Percentiles rank a stretch among this genome's conserved stretches.
Conservation (phyloP, 2,113 vertebrate species). For the Psilopogon haemacephalus region DNA sequence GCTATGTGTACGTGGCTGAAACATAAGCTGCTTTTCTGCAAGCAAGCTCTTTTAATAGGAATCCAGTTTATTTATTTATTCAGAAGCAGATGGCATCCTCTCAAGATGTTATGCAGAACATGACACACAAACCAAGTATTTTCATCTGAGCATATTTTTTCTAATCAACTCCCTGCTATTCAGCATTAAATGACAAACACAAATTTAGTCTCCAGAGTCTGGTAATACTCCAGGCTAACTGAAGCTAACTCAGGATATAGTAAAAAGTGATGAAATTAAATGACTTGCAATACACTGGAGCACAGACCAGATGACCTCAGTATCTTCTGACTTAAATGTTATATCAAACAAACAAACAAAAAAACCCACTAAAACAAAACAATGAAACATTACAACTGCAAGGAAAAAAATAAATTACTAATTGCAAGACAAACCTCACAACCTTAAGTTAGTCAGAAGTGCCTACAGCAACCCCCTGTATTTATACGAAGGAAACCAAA, state of each 20-base stretch:
- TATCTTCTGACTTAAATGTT: not conserved
- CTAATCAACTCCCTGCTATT: conserved; percentile 65
- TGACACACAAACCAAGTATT: conserved; percentile 59
- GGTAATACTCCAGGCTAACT: conserved; percentile 38
- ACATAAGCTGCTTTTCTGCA: conserved; percentile 63
- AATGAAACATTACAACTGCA: not conserved
- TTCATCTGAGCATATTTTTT: conserved; percentile 66
- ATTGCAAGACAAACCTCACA: not conserved
- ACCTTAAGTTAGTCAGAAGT: not conserved
- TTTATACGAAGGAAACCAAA: not conserved
- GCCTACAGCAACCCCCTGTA: not conserved
- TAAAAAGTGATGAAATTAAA: conserved; percentile 45
- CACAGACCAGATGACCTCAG: not conserved
- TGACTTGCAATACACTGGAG: conserved; percentile 19
- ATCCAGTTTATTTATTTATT: conserved; percentile 65
- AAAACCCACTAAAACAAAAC: not conserved
- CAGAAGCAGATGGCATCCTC: conserved; percentile 65
- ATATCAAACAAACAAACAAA: not conserved
- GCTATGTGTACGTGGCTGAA: conserved; percentile 23
- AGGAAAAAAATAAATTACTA: not conserved
- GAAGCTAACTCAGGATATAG: not conserved
- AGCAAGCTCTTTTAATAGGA: conserved; percentile 50
- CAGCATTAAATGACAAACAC: conserved; percentile 63
- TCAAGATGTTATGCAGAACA: conserved; percentile 62
- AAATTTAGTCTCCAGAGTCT: conserved; percentile 49